phyloP scores from a whole-genome alignment of 2,797 vertebrate genomes.

The Lagorchestes hirsutus region DNA sequence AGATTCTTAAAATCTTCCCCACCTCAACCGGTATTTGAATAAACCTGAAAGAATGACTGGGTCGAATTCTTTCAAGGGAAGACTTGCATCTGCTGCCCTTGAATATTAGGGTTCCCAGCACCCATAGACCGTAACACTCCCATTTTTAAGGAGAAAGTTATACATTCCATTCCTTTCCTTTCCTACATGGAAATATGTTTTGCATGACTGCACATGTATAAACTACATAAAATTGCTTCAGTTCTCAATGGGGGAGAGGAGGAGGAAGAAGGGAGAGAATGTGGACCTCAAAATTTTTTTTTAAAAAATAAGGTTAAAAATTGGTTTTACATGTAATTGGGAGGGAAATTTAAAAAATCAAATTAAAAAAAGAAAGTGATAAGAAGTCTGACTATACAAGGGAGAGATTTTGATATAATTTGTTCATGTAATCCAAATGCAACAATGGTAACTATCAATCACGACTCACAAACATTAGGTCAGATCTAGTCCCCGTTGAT shows the following conservation, averaged over 20 bases:
- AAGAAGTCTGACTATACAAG: not conserved
- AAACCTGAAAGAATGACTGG: no score
- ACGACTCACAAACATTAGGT: not conserved
- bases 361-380: not conserved
- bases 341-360: not conserved
- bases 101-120: no score
- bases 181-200: not conserved
- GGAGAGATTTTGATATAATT: not conserved
- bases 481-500: not conserved
- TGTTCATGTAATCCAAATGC: not conserved
- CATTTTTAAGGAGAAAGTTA: not conserved
- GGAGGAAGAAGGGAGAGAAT: not conserved
- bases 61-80: no score
- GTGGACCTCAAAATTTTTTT: not conserved
- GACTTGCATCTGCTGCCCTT: no score
- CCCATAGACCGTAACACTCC: no score
- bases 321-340: not conserved
- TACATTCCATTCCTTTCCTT: not conserved
- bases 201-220: not conserved
- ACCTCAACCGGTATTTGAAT: no score
- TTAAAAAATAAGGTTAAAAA: not conserved
- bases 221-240: not conserved
- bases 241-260: not conserved
- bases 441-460: not conserved
- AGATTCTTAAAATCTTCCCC: no score